Base-by-base conservation (phyloP, 2,797 vertebrate species). In the Scomberomorus guttatus region DNA sequence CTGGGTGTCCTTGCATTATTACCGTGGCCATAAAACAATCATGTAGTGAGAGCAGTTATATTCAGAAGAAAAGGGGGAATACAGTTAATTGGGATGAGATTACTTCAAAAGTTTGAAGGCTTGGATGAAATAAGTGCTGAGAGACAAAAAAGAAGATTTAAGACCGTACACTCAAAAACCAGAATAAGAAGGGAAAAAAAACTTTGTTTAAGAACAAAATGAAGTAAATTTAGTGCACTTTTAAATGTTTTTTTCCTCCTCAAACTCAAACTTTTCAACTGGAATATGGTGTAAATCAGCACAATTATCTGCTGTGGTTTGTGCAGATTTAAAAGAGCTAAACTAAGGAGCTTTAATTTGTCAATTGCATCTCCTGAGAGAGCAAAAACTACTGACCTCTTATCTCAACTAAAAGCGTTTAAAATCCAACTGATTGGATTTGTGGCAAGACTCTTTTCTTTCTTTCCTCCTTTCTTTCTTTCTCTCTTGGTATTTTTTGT, bases 1-100 rank as follows among this genome's bases (percentile, higher is more conserved):
- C 58, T 37, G 0, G 0, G 51, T 46, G 74, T 18, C 24, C 2
- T 2, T 75, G 24, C 74, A 67, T 82, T 82, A 84, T 82, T 72
- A 82, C 79, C 79, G 77, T 1, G 20, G 71, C 64, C 67, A 81
- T 76, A 39, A 76, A 84, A 78, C 81, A 78, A 32, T 86, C 48
- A 80, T 76, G 79, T 12, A 27, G 44, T 48, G 75, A 70, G 80
- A 72, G 39, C 22, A 32, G 29, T 32, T 32, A 13, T 24, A 52
- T 56, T 27, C 54, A 4, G 29, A 51, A 13, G 22, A 17, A 32
- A 9, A n/a, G 24, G 12, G 22, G 56, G 56, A 32, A 61, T 66
- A 15, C 15, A 37, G 3, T 59, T 73, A 76, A 75, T 59, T 44
- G 29, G n/a, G 22, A 55, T 51, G 1, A 64, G 5, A 50, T n/a